A percentile compares a stretch with the other conserved stretches of the same genome.
These are phyloP conservation scores for Crambe crambe DNA, from an alignment of 37 sponge, comb jelly and placozoan genomes.

Conservation along the genomic window DNA sequence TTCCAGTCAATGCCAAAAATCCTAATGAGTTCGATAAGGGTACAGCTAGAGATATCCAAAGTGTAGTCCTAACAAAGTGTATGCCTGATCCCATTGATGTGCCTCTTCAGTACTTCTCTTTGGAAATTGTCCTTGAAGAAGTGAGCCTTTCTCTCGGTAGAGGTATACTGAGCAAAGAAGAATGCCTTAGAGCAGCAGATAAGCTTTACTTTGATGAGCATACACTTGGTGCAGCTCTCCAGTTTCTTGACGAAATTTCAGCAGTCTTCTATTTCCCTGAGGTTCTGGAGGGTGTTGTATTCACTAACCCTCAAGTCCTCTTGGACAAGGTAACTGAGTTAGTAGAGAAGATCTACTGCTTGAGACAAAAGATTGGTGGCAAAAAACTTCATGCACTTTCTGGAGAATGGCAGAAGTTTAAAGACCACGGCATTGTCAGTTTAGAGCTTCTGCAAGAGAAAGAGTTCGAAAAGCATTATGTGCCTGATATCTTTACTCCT, in stretches of 20 bases:
- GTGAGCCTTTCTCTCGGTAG: not conserved
- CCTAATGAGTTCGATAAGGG: not conserved
- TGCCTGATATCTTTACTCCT: not conserved
- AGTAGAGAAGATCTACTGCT: not conserved
- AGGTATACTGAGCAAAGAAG: not conserved
- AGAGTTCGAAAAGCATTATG: not conserved
- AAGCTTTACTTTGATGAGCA: slow-evolving; percentile 10
- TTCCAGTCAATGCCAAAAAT: slow-evolving; percentile 20
- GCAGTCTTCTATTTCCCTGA: slow-evolving; percentile 22
- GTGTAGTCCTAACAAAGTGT: not conserved
- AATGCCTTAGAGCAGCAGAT: slow-evolving; percentile 2
- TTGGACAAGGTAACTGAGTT: slow-evolving; percentile 19
- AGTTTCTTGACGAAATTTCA: not conserved
- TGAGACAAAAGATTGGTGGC: not conserved
- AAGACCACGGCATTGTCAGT: slow-evolving; percentile 1
- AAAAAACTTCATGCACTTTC: not conserved
- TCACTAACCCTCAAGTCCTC: slow-evolving; percentile 6
- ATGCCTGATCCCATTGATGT: not conserved
- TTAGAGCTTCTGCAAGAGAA: not conserved
- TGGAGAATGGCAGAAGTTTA: slow-evolving; percentile 20
- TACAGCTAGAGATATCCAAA: not conserved
- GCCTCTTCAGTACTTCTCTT: slow-evolving; percentile 3
- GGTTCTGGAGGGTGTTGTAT: slow-evolving; percentile 10
- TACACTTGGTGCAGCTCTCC: slow-evolving; percentile 16
- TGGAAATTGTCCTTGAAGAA: not conserved